Evolutionary conservation across 2,113 vertebrate genomes (phyloP), one percentile per base, ranked within the genome.

Genomic region (Pelobates fuscus): DNA sequence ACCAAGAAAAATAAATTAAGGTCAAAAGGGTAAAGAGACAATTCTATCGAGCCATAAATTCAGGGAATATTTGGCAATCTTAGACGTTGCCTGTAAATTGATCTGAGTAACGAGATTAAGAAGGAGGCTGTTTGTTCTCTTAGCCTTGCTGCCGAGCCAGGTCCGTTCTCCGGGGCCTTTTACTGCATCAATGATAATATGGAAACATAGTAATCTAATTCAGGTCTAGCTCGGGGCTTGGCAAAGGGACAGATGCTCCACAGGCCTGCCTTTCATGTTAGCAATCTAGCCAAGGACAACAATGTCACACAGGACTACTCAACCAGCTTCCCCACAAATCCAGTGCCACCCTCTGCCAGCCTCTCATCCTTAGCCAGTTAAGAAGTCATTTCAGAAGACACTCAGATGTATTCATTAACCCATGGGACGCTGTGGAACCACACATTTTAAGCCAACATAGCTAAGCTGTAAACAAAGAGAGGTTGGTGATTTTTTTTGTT

Each of bases 181-280:
- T 24, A 41, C 14, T n/a, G 21, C 44, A 72, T 52, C 15, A 29
- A 59, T 44, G 68, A 46, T 71, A 64, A 62, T 73, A 55, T 32
- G 46, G 23, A 62, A 52, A 62, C 70, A 24, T 26, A 12, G 60
- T 73, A 73, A 73, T 55, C n/a, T 25, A 41, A 73, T 55, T 64
- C 44, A 1, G 60, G 26, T 37, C 60, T n/a, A 44, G 44, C 60
- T 32, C 44, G 23, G 44, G 46, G 15, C 8, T 25, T 73, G 60
- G 70, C 70, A 54, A 43, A n/a, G 70, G 70, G 18, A 52, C n/a
- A n/a, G n/a, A n/a, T n/a, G n/a, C n/a, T n/a, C n/a, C 46, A 73
- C 46, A 73, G 70, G 44, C 21, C 60, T 11, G 26, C 26, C 44
- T 49, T 63, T 55, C 37, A 73, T 73, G 57, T 72, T 26, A 6